Base-by-base conservation (phyloP, 1,140 invertebrate genomes). In the Ladona fulva region DNA sequence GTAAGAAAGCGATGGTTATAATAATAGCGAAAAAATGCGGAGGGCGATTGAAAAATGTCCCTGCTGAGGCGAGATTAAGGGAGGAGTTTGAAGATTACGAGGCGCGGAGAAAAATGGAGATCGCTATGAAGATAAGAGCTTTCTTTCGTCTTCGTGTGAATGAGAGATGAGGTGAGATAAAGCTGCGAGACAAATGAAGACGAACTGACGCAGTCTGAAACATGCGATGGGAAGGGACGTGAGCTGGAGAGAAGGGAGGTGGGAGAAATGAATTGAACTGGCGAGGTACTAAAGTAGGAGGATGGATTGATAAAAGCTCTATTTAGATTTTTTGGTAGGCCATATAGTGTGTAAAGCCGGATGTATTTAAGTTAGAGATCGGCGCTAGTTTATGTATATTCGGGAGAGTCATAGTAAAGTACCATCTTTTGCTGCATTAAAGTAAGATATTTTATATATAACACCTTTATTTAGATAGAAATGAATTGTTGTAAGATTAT, bases 101-200 rank as follows among this genome's bases (percentile, higher is more conserved):
- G 52, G n/a, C 16, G 52, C 16, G 12, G n/a, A 66, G n/a, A 66
- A 66, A 66, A 66, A 19, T 66, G 52, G 16, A 22, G 52, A 19
- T 66, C 52, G 12, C n/a, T 66, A 1, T 8, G 8, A 22, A 66
- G 52, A 66, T 66, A 19, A 66, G 52, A 22, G 52, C 14, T 66
- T 66, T 66, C 52, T 66, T 66, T 66, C n/a, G 14, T 19, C n/a
- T 66, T 66, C 52, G 52, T 19, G 52, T 5, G 52, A 66, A 22
- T 66, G 52, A 66, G 14, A 66, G 52, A 66, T 66, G n/a, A 66
- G 16, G 52, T 12, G 52, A 16, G 52, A 66, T 66, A 66, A 66
- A 66, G 52, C 52, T 19, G 52, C 52, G 52, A 66, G 52, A 66
- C 52, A 66, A 66, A 66, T 66, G 52, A 66, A 66, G 52, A 66